A percentile compares a stretch with the other conserved stretches of the same genome.
These are phyloP conservation scores for Merops nubicus DNA, from an alignment of 2,113 vertebrate species.

Conservation along the genomic window DNA sequence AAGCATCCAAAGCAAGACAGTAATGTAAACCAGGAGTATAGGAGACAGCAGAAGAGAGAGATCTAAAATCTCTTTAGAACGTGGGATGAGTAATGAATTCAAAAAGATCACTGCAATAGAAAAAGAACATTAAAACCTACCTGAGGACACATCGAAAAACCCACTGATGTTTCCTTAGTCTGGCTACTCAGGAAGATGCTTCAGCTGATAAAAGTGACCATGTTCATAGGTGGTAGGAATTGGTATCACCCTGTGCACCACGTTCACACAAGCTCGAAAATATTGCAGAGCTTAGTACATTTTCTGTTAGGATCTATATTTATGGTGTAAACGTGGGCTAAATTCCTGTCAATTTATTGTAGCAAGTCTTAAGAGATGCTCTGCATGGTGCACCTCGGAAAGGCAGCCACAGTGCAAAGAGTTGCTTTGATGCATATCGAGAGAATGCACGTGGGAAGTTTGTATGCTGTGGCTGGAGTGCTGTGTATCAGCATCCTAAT, in stretches of 20 bases:
- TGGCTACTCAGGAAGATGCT: not conserved
- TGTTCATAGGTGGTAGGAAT: not conserved
- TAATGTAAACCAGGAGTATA: not conserved
- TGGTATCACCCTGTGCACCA: not conserved
- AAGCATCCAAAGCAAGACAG: not conserved
- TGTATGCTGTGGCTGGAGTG: not conserved
- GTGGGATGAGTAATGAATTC: not conserved
- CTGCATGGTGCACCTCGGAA: not conserved
- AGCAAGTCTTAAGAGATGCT: accelerated
- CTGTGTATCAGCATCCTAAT: not conserved
- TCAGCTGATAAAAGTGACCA: not conserved
- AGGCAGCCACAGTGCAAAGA: not conserved
- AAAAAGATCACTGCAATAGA: not conserved
- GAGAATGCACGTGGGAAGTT: not conserved
- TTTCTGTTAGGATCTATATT: not conserved
- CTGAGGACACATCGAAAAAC: not conserved
- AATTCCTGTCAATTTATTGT: not conserved
- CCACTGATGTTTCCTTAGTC: not conserved
- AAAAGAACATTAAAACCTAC: not conserved
- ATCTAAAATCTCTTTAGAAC: not conserved
- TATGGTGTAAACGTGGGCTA: not conserved
- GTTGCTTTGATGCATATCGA: accelerated
- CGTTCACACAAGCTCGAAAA: not conserved
- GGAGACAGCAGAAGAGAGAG: not conserved
- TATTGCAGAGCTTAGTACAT: not conserved